These are phyloP conservation scores for Drosophila tropicalis DNA, from an alignment of 1,140 invertebrate species.

Conservation along the genomic window DNA sequence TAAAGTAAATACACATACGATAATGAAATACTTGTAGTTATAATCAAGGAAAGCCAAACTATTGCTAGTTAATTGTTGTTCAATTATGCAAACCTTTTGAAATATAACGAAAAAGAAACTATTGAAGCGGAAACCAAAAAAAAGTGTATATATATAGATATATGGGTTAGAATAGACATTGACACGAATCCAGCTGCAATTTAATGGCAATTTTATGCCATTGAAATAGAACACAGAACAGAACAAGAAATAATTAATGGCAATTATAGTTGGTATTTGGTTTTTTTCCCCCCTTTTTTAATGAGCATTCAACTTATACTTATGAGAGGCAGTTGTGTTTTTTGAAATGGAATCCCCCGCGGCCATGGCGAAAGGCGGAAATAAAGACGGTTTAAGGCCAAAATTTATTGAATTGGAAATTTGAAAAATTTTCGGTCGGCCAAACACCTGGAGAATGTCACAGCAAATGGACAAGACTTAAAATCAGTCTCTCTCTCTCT, in stretches of 20 bases:
- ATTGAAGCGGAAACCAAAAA: conserved; percentile 6
- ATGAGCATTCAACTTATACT: conserved; percentile 52
- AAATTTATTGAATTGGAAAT: conserved; percentile 3
- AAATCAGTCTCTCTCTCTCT: not conserved
- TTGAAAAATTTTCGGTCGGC: not conserved
- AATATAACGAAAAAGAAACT: not conserved
- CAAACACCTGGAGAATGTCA: conserved; percentile 8
- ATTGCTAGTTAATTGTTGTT: not conserved
- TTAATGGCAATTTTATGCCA: conserved; percentile 32
- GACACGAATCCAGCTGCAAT: not conserved
- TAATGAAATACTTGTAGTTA: too few relatives aligned
- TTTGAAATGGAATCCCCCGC: not conserved
- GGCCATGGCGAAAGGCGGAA: not conserved
- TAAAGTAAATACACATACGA: conserved; percentile 1
- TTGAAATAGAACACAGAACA: conserved; percentile 40
- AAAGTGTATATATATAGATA: not conserved
- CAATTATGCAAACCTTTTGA: not conserved
- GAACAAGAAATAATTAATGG: conserved; percentile 18
- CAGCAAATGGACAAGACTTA: not conserved
- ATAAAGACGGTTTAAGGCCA: not conserved
- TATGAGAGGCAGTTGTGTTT: not conserved
- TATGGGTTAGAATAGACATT: not conserved
- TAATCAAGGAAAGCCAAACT: not conserved
- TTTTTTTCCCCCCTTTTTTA: conserved; percentile 23
- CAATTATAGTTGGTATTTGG: conserved; percentile 15